Percentiles rank a stretch among this genome's conserved stretches.
phyloP scores from a whole-genome alignment of 2,888 invertebrate genomes.

The Oscheius sp. region DNA sequence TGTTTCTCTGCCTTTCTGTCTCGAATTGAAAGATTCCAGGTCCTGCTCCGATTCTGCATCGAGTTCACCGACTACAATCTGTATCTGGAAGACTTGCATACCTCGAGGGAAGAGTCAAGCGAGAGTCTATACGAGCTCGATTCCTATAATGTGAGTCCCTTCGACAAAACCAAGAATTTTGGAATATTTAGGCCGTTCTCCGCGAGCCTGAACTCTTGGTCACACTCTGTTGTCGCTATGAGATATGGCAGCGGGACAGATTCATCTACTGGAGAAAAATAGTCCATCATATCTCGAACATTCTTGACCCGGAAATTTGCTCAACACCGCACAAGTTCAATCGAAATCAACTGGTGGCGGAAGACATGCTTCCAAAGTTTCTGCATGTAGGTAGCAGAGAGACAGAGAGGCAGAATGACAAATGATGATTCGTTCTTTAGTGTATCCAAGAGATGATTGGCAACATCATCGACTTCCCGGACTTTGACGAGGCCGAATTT shows the following conservation, averaged over 20 bases:
- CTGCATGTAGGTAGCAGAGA: slow-evolving; percentile 25
- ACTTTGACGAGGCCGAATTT: slow-evolving; percentile 25
- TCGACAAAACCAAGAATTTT: background rate
- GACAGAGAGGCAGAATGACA: too few relatives aligned
- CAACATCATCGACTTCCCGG: slow-evolving; percentile 11
- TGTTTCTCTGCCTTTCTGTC: background rate
- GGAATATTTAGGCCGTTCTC: slow-evolving; percentile 31
- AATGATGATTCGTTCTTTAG: background rate
- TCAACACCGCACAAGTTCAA: slow-evolving; percentile 23
- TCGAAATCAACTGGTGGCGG: slow-evolving; percentile 24
- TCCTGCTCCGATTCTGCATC: slow-evolving; percentile 18
- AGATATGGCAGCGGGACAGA: slow-evolving; percentile 41
- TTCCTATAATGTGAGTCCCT: slow-evolving; percentile 13
- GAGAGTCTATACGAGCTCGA: slow-evolving; percentile 11
- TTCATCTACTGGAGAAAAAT: slow-evolving; percentile 29
- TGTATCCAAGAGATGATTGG: slow-evolving; percentile 37
- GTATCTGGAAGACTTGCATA: background rate
- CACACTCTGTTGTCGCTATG: slow-evolving; percentile 40
- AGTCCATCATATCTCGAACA: background rate
- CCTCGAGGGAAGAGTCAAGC: slow-evolving; percentile 2
- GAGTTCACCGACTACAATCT: background rate
- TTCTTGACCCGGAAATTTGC: slow-evolving; percentile 18
- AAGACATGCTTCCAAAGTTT: slow-evolving; percentile 36
- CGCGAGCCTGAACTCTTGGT: slow-evolving; percentile 27
- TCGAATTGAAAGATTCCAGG: background rate